Base-by-base conservation (phyloP, 2,888 invertebrate species). In the Luperina testacea region DNA sequence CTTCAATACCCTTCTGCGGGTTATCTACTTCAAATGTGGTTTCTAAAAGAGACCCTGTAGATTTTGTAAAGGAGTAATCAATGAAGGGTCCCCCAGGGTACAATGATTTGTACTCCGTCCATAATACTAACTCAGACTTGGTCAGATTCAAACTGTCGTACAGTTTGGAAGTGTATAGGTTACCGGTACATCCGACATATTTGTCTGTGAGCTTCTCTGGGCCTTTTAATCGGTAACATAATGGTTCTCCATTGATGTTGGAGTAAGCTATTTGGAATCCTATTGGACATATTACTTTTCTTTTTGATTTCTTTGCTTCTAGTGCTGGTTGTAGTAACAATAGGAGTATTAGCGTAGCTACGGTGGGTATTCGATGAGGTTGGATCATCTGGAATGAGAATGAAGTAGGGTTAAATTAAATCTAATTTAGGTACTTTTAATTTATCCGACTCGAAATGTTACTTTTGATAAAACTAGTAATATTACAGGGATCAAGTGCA, bases 81-180 rank as follows among this genome's bases (percentile, higher is more conserved):
- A 96, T 90, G 82, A 95, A 96, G 3, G 95, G 94, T 3, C 97
- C 97, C 5, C 96, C 96, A 9, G 94, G 93, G 81, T 97, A 96
- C 38, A 94, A 75, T 2, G 95, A 92, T 81, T 92, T 95, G 87
- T 95, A 97, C 75, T 97, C 96, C 0, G 95, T 94, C 97, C 97
- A 97, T 87, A 97, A 84, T n/a, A 89, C 87, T 45, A 91, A 80
- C 67, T 93, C 91, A 20, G 92, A 64, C 80, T 91, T 92, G 0
- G 91, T 89, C 32, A 95, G 87, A 76, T 93, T 92, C n/a, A 95
- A 88, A 65, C 89, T 93, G 63, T 90, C 84, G 68, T 94, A 94
- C 63, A 95, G 81, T 82, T 93, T 90, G 0, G 92, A 87, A 0
- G 94, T 93, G 82, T 94, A 96, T 27, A 93, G 86, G 80, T 97